A percentile compares a stretch with the other conserved stretches of the same genome.
Conservation (phyloP, 2,888 invertebrate genomes). For the Ichneumoninae sp. region DNA sequence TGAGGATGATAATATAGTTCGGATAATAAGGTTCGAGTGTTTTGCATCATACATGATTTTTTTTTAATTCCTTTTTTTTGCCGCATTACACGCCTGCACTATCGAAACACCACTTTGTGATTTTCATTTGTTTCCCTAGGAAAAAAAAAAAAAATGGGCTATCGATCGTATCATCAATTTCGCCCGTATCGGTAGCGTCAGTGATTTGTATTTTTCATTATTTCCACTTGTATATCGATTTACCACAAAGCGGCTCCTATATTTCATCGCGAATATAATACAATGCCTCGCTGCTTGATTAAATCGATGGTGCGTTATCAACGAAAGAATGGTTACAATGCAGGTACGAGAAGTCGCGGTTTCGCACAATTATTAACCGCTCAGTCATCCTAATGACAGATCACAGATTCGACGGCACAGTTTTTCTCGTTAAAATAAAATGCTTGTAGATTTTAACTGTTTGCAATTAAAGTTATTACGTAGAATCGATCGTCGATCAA, state of each 20-base stretch:
- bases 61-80: not conserved
- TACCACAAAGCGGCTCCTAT: constrained; percentile 7
- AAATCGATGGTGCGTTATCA: constrained; percentile 78
- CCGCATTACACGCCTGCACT: not conserved
- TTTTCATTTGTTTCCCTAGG: not conserved
- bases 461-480: not conserved
- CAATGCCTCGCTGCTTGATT: constrained; percentile 80
- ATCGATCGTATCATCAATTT: constrained; percentile 1
- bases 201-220: constrained; percentile 5
- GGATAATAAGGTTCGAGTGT: not conserved
- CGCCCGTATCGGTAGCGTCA: constrained; percentile 42
- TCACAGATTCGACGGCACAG: not conserved
- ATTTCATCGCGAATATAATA: constrained; percentile 33
- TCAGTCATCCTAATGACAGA: constrained; percentile 34
- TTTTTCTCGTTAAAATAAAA: not conserved
- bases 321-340: constrained; percentile 61
- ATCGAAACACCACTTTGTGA: not conserved
- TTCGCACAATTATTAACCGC: not conserved
- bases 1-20: not conserved
- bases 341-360: constrained; percentile 69
- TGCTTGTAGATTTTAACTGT: not conserved
- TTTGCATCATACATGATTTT: not conserved
- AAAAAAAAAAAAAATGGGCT: constrained; percentile 50
- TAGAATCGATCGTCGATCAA: not conserved
- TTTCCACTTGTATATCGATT: constrained; percentile 27